Evolutionary conservation across 2,797 vertebrate species (phyloP).

Genomic region (Pseudochromis fuscus): DNA sequence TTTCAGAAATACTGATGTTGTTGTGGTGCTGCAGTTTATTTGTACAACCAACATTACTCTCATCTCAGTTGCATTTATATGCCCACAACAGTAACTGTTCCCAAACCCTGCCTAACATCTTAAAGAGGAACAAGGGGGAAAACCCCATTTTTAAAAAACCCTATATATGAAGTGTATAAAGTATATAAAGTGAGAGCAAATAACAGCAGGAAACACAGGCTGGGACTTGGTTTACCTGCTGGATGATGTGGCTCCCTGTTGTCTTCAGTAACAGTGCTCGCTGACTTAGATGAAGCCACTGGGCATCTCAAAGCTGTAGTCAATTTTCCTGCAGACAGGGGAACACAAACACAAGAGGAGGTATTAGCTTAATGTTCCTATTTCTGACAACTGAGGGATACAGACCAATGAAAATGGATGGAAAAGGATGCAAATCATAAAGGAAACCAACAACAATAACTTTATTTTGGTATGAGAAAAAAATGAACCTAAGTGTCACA

Average conservation of each 20-base stretch:
- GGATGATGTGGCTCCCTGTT: constrained; percentile 20
- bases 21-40: constrained; percentile 16
- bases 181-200: neutral
- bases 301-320: constrained; percentile 27
- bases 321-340: constrained; percentile 50
- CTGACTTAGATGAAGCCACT: constrained; percentile 40
- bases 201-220: constrained; percentile 8
- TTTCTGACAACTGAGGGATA: neutral
- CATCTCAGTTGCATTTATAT: constrained; percentile 13
- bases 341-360: constrained; percentile 42
- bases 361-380: constrained; percentile 37
- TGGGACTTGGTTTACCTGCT: constrained; percentile 57
- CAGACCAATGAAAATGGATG: neutral
- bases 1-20: constrained; percentile 8
- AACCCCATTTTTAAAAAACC: neutral
- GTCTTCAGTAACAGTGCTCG: constrained; percentile 12
- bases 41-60: constrained; percentile 5
- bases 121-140: neutral
- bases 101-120: neutral
- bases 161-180: too few species aligned
- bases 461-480: too few species aligned
- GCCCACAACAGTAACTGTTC: constrained; percentile 3
- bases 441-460: too few species aligned
- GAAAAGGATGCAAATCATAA: too few species aligned
- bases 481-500: neutral